These are phyloP conservation scores for Monochamus saltuarius DNA, from an alignment of 1,140 invertebrate species.

Conservation along the genomic window DNA sequence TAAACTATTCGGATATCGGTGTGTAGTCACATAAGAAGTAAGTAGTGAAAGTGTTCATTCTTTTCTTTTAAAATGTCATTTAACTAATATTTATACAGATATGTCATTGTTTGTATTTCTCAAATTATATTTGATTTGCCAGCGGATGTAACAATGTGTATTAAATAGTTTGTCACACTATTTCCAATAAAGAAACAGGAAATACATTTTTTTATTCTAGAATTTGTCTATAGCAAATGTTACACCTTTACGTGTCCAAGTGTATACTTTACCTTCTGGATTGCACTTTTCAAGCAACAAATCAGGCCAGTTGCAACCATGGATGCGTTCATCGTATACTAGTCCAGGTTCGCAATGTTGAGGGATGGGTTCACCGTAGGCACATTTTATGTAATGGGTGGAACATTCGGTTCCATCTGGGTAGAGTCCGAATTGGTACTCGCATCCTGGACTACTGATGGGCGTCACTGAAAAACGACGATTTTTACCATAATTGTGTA, in stretches of 20 bases:
- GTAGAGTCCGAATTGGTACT: slow-evolving; percentile 87
- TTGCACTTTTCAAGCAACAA: slow-evolving; percentile 81
- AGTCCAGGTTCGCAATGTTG: slow-evolving; percentile 82
- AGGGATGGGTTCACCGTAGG: slow-evolving; percentile 74
- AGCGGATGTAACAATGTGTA: too few species aligned
- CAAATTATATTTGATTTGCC: too few species aligned
- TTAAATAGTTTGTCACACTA: too few species aligned
- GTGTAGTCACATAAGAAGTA: not conserved
- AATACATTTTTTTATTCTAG: too few species aligned
- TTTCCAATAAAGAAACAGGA: too few species aligned
- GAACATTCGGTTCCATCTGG: slow-evolving; percentile 77
- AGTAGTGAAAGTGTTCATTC: not conserved
- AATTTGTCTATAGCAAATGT: too few species aligned
- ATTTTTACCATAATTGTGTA: too few species aligned
- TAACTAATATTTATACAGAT: not conserved
- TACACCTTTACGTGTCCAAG: too few species aligned
- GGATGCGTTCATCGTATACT: slow-evolving; percentile 83
- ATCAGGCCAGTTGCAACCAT: slow-evolving; percentile 93
- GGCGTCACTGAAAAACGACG: slow-evolving; percentile 67
- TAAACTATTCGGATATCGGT: too few species aligned
- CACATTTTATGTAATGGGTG: slow-evolving; percentile 84
- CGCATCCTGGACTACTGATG: slow-evolving; percentile 76
- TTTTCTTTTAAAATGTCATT: not conserved
- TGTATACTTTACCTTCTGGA: slow-evolving; percentile 68
- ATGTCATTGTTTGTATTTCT: too few species aligned